phyloP scores from a whole-genome alignment of 2,888 invertebrate genomes.

The Oscheius myriophilus region DNA sequence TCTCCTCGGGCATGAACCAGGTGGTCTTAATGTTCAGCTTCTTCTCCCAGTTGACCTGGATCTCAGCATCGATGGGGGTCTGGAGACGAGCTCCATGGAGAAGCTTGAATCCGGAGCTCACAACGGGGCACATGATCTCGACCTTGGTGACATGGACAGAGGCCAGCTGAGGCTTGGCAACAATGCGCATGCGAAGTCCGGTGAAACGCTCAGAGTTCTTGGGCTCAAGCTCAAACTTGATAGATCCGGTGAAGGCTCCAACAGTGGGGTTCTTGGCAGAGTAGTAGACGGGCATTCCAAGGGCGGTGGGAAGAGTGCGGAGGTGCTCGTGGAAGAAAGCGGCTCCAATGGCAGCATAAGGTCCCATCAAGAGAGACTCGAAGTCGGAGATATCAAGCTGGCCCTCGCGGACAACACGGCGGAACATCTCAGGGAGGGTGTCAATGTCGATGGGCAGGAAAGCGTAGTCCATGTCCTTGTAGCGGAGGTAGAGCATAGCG shows the following conservation, averaged over 20 bases:
- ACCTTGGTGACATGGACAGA: constrained; percentile 51
- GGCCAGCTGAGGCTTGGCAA: constrained; percentile 48
- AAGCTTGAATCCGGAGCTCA: constrained; percentile 58
- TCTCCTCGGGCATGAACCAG: constrained; percentile 42
- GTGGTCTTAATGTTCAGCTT: constrained; percentile 38
- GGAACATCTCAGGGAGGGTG: constrained; percentile 71
- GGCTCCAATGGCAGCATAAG: constrained; percentile 39
- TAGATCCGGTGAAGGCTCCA: constrained; percentile 40
- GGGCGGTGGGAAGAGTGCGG: constrained; percentile 46
- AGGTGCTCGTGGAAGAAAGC: constrained; percentile 51
- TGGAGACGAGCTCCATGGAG: constrained; percentile 49
- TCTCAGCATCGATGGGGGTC: constrained; percentile 41
- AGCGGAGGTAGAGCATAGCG: constrained; percentile 52
- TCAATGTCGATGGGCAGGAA: constrained; percentile 62
- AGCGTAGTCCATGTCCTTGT: constrained; percentile 62
- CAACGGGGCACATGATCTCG: constrained; percentile 51
- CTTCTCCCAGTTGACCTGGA: constrained; percentile 44
- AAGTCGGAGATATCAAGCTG: constrained; percentile 44
- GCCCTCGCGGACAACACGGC: constrained; percentile 48
- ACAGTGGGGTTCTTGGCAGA: constrained; percentile 55
- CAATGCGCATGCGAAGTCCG: constrained; percentile 45
- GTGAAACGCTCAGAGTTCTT: constrained; percentile 45
- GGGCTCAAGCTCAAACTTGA: constrained; percentile 51
- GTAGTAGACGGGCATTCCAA: constrained; percentile 57
- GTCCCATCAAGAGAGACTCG: constrained; percentile 43